phyloP scores from a whole-genome alignment of 2,113 vertebrate species.

The Sceloporus tristichus region DNA sequence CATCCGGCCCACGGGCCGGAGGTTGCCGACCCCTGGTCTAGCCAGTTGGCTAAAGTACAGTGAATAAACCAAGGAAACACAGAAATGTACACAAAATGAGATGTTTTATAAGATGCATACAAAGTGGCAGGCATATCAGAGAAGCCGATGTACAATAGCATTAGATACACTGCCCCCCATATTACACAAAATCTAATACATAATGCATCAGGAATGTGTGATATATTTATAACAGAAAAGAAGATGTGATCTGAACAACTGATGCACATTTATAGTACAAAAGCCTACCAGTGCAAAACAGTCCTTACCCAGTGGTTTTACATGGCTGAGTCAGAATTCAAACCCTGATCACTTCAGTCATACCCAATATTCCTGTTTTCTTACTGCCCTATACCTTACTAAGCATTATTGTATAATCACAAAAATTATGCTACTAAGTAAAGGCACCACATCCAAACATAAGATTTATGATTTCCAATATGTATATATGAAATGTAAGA shows the following conservation, averaged over 20 bases:
- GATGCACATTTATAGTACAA: neutral
- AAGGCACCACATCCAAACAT: neutral
- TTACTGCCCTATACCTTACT: too few relatives aligned
- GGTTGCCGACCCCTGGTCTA: too few relatives aligned
- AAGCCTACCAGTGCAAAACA: neutral
- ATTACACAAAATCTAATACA: neutral
- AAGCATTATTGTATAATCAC: neutral
- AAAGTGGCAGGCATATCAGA: neutral
- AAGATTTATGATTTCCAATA: slow-evolving; percentile 21
- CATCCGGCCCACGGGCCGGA: too few relatives aligned
- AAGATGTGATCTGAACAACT: neutral
- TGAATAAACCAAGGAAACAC: neutral
- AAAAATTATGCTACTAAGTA: slow-evolving; percentile 16
- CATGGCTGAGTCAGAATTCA: too few relatives aligned
- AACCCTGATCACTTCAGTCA: too few relatives aligned
- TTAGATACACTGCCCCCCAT: neutral
- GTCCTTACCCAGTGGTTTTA: too few relatives aligned
- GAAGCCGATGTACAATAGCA: neutral
- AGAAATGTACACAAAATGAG: neutral
- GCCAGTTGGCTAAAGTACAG: neutral
- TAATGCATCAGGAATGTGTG: neutral
- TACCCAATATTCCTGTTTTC: too few relatives aligned
- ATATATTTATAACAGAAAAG: neutral
- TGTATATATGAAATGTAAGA: neutral
- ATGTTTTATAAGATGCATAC: neutral